Base-by-base conservation (phyloP, 2,113 vertebrate species). In the Tyrannus savana region DNA sequence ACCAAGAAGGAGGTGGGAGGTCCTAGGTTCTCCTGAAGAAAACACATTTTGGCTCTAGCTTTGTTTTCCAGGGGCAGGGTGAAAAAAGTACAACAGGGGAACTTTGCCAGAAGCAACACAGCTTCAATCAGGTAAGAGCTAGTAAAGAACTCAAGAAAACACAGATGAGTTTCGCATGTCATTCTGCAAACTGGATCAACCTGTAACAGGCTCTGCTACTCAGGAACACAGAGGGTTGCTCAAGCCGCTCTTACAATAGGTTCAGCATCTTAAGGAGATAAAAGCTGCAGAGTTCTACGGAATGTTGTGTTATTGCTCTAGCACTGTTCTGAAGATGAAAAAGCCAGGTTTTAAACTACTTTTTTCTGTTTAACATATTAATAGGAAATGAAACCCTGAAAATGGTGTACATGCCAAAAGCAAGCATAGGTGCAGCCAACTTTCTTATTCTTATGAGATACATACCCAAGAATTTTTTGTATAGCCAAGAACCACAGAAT, bases 291-390 rank as follows among this genome's bases (percentile, higher is more conserved):
- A 74, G 53, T 68, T 71, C 37, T 91, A 78, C 66, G 37, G 73
- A 84, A 76, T 42, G 37, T 50, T 77, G 55, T 19, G 3, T 84
- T 92, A 75, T 16, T 94, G 77, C 58, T 92, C 91, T 95, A 96
- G 78, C 58, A 68, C 80, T 60, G 58, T 60, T 92, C 84, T 95
- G 86, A 75, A 77, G 79, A 92, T 74, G 44, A 88, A 97, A 86
- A 64, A 52, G 27, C 41, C 66, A 89, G 91, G 84, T 82, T 94
- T 95, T 73, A 92, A 89, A 92, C 95, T 89, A 87, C 86, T 88
- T 47, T 80, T 80, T 91, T 96, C 95, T 96, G 92, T 87, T 97
- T 93, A 96, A 96, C 84, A 55, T 81, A 96, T 87, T 90, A 94
- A 68, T 94, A 88, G 80, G 83, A 96, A 95, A 96, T 75, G 37